These are phyloP conservation scores for Drosophila chauvacae DNA, from an alignment of 1,140 invertebrate species.

Conservation along the genomic window DNA sequence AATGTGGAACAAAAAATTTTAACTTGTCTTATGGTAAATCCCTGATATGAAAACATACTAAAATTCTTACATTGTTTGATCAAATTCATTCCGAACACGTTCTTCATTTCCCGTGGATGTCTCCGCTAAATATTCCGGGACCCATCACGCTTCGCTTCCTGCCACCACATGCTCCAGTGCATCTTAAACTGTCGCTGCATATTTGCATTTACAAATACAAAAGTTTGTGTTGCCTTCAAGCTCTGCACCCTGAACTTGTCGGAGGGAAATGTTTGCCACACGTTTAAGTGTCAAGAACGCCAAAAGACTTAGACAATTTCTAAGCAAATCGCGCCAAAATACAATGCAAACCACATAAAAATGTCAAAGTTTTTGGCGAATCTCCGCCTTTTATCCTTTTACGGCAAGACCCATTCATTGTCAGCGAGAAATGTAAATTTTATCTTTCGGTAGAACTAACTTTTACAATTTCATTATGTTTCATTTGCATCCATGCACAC, in stretches of 20 bases:
- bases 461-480: constrained; percentile 83
- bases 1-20: too few species aligned
- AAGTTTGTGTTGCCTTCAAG: constrained; percentile 22
- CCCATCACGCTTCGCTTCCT: constrained; percentile 23
- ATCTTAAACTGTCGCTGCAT: constrained; percentile 55
- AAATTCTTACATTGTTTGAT: constrained; percentile 25
- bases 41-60: background rate
- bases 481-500: constrained; percentile 62
- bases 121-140: constrained; percentile 38
- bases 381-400: constrained; percentile 5
- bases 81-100: constrained; percentile 46
- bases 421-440: constrained; percentile 76
- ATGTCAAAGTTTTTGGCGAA: constrained; percentile 70
- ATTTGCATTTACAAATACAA: constrained; percentile 68
- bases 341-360: constrained; percentile 66
- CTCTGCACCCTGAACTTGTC: constrained; percentile 50
- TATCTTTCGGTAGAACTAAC: constrained; percentile 73
- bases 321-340: constrained; percentile 75
- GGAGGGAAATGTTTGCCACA: constrained; percentile 65
- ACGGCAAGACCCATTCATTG: constrained; percentile 31
- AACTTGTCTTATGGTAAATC: background rate
- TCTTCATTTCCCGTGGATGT: constrained; percentile 46
- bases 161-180: constrained; percentile 55
- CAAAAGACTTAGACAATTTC: constrained; percentile 74
- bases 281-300: constrained; percentile 81